phyloP scores from a whole-genome alignment of 1,140 invertebrate species.

The Panulirus ornatus region DNA sequence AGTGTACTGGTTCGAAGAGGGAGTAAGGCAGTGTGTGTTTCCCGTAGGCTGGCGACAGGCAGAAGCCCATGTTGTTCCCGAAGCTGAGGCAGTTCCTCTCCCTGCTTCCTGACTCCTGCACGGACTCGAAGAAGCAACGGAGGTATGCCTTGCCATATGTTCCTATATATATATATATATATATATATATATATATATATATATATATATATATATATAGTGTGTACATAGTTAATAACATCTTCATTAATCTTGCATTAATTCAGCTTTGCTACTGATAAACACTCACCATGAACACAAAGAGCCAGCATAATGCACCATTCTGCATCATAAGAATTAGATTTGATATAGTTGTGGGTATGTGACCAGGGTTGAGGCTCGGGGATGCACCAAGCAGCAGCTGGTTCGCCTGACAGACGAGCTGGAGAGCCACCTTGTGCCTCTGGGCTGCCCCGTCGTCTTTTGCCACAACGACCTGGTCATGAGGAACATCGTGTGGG shows the following conservation, averaged over 20 bases:
- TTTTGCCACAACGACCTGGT: constrained; percentile 99
- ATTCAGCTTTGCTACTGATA: too few species aligned
- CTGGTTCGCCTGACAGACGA: constrained; percentile 85
- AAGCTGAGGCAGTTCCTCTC: constrained; percentile 85
- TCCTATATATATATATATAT: too few species aligned
- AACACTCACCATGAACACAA: too few species aligned
- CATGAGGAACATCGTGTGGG: constrained; percentile 94
- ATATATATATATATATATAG: too few species aligned
- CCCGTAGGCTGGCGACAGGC: constrained; percentile 19
- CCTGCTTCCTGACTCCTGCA: constrained; percentile 80
- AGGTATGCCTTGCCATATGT: too few species aligned
- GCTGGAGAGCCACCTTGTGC: constrained; percentile 84
- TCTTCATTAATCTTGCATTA: too few species aligned
- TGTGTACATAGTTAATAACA: neutral
- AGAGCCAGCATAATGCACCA: too few species aligned
- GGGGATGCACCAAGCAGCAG: constrained; percentile 83
- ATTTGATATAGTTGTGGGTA: too few species aligned
- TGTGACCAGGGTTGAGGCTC: constrained; percentile 83
- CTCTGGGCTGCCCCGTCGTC: constrained; percentile 88
- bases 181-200: too few species aligned
- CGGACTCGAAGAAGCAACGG: constrained; percentile 24
- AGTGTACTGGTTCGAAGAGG: too few species aligned
- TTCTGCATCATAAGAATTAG: too few species aligned
- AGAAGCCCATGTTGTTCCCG: constrained; percentile 21
- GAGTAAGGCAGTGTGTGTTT: constrained; percentile 76